Evolutionary conservation across 2,113 vertebrate genomes (phyloP).

Genomic region (Cyprichromis sp.): DNA sequence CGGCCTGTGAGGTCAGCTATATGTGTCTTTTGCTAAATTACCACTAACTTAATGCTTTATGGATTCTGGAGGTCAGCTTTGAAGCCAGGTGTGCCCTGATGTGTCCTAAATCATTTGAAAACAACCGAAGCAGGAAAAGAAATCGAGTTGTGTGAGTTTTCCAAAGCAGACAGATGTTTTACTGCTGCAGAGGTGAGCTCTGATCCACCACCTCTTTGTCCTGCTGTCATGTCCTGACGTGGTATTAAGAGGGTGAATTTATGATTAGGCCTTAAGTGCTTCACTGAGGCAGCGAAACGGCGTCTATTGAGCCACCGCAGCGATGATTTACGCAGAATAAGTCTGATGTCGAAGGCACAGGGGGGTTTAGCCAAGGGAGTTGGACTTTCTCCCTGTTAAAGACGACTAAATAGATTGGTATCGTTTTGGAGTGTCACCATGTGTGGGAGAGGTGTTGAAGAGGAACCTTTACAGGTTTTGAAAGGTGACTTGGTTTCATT

Average conservation of each 20-base stretch:
- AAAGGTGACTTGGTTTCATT: neutral
- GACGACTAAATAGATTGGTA: neutral
- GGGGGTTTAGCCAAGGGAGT: neutral
- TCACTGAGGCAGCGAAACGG: slow-evolving; percentile 12
- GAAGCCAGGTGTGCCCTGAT: neutral
- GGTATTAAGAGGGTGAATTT: slow-evolving; percentile 45
- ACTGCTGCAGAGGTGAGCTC: slow-evolving; percentile 55
- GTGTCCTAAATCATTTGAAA: slow-evolving; percentile 14
- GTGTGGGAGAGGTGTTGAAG: neutral
- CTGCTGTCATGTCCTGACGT: slow-evolving; percentile 45
- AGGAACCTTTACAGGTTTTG: neutral
- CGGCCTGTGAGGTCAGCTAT: neutral
- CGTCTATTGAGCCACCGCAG: slow-evolving; percentile 28
- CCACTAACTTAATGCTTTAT: neutral
- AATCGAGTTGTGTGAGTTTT: slow-evolving; percentile 8
- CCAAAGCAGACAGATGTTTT: slow-evolving; percentile 51
- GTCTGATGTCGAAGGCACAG: neutral
- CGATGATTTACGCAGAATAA: slow-evolving; percentile 30
- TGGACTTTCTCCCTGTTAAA: neutral
- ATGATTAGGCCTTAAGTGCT: slow-evolving; percentile 53
- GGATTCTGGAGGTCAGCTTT: neutral
- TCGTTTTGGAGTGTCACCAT: neutral
- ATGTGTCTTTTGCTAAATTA: neutral
- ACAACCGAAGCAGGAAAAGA: neutral
- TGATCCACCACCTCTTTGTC: slow-evolving; percentile 47